Evolutionary conservation across 2,797 vertebrate species (phyloP).

Genomic region (Poecilia wingei): DNA sequence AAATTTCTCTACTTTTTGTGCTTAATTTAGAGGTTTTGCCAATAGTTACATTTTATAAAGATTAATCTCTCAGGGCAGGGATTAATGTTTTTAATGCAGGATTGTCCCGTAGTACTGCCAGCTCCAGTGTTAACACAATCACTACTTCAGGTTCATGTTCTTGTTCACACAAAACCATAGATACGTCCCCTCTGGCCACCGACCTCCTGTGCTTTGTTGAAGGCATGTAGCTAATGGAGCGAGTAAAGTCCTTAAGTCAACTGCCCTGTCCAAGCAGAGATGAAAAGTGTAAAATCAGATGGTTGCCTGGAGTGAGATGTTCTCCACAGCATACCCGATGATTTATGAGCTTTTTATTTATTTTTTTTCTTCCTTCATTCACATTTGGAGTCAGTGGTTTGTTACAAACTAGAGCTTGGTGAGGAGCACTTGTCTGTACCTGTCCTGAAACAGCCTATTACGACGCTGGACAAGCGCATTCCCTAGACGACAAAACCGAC

Average conservation of each 20-base stretch:
- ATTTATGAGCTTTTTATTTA: slow-evolving; percentile 45
- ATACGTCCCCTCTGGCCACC: slow-evolving; percentile 27
- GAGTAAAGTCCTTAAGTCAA: slow-evolving; percentile 46
- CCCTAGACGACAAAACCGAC: slow-evolving; percentile 43
- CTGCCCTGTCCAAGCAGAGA: slow-evolving; percentile 26
- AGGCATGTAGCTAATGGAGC: slow-evolving; percentile 51
- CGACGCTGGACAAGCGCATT: slow-evolving; percentile 38
- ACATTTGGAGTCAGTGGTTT: slow-evolving; percentile 26
- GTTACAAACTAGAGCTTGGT: slow-evolving; percentile 46
- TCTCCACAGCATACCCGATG: slow-evolving; percentile 19
- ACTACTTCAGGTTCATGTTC: slow-evolving; percentile 21
- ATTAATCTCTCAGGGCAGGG: not conserved
- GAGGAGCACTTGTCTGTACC: slow-evolving; percentile 44
- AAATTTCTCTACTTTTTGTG: not conserved
- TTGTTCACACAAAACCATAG: slow-evolving; percentile 19
- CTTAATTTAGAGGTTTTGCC: not conserved
- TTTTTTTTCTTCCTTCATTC: not conserved
- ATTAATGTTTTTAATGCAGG: slow-evolving; percentile 3
- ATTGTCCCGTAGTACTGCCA: slow-evolving; percentile 16
- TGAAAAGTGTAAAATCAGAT: slow-evolving; percentile 42
- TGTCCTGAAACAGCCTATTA: slow-evolving; percentile 40
- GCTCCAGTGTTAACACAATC: slow-evolving; percentile 36
- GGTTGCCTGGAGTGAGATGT: slow-evolving; percentile 39
- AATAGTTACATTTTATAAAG: not conserved
- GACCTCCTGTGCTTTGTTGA: slow-evolving; percentile 47